Evolutionary conservation across 2,888 invertebrate genomes (phyloP).

Genomic region (Aspidiotus destructor): DNA sequence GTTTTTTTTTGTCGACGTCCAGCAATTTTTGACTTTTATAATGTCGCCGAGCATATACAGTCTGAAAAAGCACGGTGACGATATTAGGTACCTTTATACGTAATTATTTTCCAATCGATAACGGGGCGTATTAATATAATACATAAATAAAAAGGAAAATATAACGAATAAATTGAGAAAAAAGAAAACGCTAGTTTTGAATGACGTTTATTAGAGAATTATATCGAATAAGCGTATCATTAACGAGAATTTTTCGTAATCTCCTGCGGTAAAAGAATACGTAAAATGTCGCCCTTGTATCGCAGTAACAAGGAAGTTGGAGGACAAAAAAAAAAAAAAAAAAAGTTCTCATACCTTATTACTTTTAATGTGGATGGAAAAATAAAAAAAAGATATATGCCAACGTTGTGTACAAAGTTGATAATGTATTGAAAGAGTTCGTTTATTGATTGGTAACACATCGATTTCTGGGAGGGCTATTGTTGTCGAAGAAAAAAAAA

Average conservation of each 20-base stretch:
- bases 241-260: constrained; percentile 3
- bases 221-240: constrained; percentile 4
- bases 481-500: no score
- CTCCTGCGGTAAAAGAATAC: constrained; percentile 4
- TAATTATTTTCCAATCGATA: constrained; percentile 2
- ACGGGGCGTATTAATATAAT: constrained; percentile 3
- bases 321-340: no score
- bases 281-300: constrained; percentile 4
- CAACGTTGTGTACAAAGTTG: no score
- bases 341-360: no score
- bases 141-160: constrained; percentile 4
- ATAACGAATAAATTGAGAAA: constrained; percentile 4
- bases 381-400: no score
- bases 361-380: no score
- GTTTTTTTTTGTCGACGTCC: background rate
- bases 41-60: background rate
- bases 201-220: background rate
- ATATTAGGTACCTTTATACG: background rate
- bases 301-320: background rate
- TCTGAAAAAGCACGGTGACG: background rate
- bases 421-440: no score
- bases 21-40: background rate
- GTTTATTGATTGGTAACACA: no score
- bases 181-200: background rate
- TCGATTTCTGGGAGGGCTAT: no score